phyloP scores from a whole-genome alignment of 2,113 vertebrate species.

The Psittacula cyanocephala region DNA sequence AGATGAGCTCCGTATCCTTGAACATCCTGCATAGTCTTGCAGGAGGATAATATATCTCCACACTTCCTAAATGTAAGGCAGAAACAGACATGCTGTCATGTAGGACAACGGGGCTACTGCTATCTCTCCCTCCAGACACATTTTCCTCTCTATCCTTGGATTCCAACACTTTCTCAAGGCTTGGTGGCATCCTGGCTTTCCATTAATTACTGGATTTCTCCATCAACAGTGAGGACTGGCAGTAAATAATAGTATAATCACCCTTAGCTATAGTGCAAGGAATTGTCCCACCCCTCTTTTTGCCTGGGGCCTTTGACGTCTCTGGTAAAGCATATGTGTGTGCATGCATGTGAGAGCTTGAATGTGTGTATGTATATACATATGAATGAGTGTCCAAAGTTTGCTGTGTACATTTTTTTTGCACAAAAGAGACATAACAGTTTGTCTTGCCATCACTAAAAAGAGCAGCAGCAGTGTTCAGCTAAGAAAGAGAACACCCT shows the following conservation, averaged over 20 bases:
- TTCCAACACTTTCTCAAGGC: neutral
- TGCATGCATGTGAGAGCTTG: neutral
- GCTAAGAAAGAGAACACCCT: neutral
- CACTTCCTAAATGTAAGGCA: neutral
- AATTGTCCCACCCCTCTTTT: neutral
- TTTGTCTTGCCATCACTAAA: neutral
- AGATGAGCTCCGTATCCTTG: too few species aligned
- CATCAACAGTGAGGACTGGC: neutral
- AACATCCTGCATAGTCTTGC: neutral
- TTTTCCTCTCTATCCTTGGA: neutral
- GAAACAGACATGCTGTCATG: neutral
- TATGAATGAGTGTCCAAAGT: neutral
- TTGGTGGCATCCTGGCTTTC: neutral
- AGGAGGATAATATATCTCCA: neutral
- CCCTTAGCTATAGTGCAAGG: neutral
- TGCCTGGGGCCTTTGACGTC: neutral
- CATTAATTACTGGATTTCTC: neutral
- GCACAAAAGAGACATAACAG: neutral
- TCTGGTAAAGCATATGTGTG: neutral
- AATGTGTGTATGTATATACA: neutral
- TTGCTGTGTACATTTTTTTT: neutral
- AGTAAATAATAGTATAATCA: neutral
- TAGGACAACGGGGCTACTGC: neutral
- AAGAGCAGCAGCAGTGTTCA: neutral
- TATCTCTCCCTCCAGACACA: neutral